Conservation (phyloP, 2,113 vertebrate genomes). For the Rhea pennata region DNA sequence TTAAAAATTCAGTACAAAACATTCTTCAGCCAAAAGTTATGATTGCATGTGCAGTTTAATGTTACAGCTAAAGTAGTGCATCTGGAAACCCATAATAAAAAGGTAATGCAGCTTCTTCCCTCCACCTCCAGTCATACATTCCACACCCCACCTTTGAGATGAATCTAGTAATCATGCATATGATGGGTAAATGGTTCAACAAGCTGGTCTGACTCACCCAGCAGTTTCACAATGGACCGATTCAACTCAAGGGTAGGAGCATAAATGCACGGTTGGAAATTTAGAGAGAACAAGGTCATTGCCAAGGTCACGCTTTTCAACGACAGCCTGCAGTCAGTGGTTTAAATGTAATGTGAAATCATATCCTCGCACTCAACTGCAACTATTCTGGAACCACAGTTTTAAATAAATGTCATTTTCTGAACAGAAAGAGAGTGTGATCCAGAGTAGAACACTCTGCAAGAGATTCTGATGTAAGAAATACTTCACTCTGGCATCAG, state of each 20-base stretch:
- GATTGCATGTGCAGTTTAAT: not conserved
- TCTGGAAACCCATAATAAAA: not conserved
- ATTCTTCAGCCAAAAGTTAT: not conserved
- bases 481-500: not conserved
- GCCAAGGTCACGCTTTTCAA: not conserved
- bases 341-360: not conserved
- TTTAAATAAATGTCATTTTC: not conserved
- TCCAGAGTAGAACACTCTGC: not conserved
- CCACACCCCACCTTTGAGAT: not conserved
- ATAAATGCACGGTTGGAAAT: fast-evolving
- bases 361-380: not conserved
- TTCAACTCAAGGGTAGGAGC: not conserved
- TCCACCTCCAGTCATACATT: not conserved
- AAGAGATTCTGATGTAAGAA: not conserved
- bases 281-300: not conserved
- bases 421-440: not conserved
- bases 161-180: not conserved
- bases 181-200: not conserved
- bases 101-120: not conserved
- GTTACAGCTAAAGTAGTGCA: not conserved
- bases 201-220: not conserved
- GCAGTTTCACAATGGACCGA: not conserved
- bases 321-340: not conserved
- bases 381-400: not conserved
- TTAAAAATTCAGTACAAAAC: not conserved